Evolutionary conservation across 2,888 invertebrate species (phyloP), one percentile per base, ranked within the genome.

Genomic region (Octonoba sinensis): DNA sequence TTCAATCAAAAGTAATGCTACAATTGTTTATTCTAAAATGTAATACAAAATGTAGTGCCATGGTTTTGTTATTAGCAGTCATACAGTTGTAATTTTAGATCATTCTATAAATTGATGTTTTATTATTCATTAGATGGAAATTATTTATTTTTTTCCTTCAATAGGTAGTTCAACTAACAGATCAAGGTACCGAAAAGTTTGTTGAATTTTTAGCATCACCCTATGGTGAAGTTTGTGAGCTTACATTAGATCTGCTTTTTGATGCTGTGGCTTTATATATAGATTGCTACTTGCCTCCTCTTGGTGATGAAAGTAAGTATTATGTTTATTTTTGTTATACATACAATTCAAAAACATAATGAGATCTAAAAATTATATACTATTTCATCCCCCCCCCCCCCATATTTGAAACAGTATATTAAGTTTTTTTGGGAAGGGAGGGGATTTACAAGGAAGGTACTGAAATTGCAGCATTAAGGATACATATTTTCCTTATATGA

Each of bases 281-380:
- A 3, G 82, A 82, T 47, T 49, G 72, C 20, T 72, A 54, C 16
- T 56, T 82, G 24, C 82, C 82, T 59, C 76, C 82, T 66, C 51
- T 82, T 13, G 82, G 76, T 27, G 82, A 82, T 59, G 82, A 82
- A 66, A 76, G 82, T 82, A 67, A 66, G 76, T 56, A 12, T 64
- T n/a, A 20, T 64, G n/a, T 64, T n/a, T n/a, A n/a, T 62, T 24
- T 24, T n/a, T 20, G 13, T n/a, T n/a, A 16, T 18, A 18, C 13
- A n/a, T n/a, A 13, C 18, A 20, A 12, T 15, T 49, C 16, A 49
- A 49, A 49, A 47, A 49, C 13, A 49, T 13, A 49, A 49, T 1
- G 1, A 1, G 49, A 49, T 49, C 16, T 1, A 49, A 49, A 49
- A 15, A 15, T 49, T 15, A 49, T 49, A 49, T 49, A 49, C 16